These are phyloP conservation scores for Callosobruchus maculatus DNA, from an alignment of 2,888 invertebrate genomes.

Conservation along the genomic window DNA sequence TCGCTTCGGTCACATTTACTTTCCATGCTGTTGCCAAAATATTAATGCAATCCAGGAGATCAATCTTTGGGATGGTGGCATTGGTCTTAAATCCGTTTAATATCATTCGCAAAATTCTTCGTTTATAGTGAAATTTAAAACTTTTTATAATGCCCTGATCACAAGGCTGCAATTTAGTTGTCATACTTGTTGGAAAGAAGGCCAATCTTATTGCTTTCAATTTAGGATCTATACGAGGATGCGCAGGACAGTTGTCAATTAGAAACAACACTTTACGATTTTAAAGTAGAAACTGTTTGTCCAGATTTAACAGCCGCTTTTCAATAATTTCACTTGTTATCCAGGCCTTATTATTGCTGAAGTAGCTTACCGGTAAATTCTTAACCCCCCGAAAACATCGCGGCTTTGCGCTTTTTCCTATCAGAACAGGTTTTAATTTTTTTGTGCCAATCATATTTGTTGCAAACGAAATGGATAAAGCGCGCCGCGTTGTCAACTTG, in stretches of 20 bases:
- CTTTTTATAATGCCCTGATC: constrained; percentile 13
- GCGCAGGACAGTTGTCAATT: constrained; percentile 12
- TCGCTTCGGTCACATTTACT: constrained; percentile 10
- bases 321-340: constrained; percentile 2
- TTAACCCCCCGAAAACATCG: constrained; percentile 29
- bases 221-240: constrained; percentile 9
- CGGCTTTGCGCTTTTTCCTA: constrained; percentile 37
- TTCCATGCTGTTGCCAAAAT: constrained; percentile 10
- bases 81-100: background rate
- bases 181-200: constrained; percentile 15
- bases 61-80: constrained; percentile 7
- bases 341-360: background rate
- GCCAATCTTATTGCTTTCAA: constrained; percentile 11
- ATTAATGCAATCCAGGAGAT: constrained; percentile 7
- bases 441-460: constrained; percentile 35
- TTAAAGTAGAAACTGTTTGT: constrained; percentile 11
- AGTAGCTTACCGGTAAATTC: constrained; percentile 1
- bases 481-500: background rate
- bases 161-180: constrained; percentile 12
- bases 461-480: constrained; percentile 26
- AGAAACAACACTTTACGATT: constrained; percentile 8
- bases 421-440: constrained; percentile 34
- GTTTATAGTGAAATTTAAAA: constrained; percentile 10
- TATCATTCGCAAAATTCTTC: background rate
- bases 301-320: constrained; percentile 5